phyloP scores from a whole-genome alignment of 2,797 vertebrate genomes.

The Catostomus latipinnis region DNA sequence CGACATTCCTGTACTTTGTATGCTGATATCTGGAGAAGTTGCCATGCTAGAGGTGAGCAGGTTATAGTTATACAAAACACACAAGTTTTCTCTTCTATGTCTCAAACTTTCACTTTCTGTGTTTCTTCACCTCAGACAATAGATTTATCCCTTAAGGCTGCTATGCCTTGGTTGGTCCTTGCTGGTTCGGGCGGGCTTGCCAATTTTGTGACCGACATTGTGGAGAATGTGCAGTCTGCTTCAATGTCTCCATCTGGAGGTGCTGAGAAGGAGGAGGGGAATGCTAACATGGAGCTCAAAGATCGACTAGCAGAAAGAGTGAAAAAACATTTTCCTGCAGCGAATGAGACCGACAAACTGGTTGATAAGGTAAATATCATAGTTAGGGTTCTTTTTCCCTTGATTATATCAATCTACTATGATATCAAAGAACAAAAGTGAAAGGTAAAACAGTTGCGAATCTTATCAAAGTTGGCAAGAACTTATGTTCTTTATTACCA shows the following conservation, averaged over 20 bases:
- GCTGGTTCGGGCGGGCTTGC: constrained; percentile 87
- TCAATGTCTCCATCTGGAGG: constrained; percentile 58
- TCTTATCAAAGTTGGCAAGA: background rate
- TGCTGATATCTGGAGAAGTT: constrained; percentile 84
- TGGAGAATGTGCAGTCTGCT: constrained; percentile 75
- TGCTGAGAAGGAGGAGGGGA: constrained; percentile 66
- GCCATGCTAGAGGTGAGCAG: constrained; percentile 82
- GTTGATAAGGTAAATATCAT: constrained; percentile 75
- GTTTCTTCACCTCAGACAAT: constrained; percentile 71
- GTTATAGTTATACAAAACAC: background rate
- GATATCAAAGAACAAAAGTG: background rate
- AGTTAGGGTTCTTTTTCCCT: too few relatives aligned
- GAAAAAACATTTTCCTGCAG: constrained; percentile 74
- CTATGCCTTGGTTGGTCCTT: constrained; percentile 87
- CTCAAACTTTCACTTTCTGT: background rate
- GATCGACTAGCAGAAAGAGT: constrained; percentile 75
- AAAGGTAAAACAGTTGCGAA: background rate
- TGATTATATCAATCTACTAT: background rate
- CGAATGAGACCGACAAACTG: constrained; percentile 73
- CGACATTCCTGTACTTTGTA: constrained; percentile 89
- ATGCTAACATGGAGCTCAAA: constrained; percentile 69
- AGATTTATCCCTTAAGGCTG: constrained; percentile 80
- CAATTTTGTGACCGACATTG: constrained; percentile 82
- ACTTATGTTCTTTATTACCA: too few relatives aligned
- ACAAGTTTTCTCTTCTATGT: background rate